Conservation (phyloP, 2,113 vertebrate genomes). For the Megaceryle torquata region DNA sequence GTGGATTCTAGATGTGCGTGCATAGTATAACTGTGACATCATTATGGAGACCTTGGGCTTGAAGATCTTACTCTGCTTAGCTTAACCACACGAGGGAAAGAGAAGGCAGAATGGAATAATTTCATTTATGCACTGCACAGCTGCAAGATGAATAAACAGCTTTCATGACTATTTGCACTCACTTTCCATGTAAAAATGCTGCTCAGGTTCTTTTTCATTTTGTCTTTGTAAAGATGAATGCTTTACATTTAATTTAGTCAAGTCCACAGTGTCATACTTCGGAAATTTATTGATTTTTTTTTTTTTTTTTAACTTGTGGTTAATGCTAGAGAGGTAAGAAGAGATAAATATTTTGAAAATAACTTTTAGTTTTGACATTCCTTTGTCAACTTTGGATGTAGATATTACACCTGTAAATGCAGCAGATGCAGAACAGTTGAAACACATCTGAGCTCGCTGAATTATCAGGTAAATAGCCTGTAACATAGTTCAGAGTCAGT, state of each 20-base stretch:
- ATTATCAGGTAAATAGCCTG: background rate
- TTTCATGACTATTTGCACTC: background rate
- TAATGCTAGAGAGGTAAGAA: background rate
- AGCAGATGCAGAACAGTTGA: background rate
- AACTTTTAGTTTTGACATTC: background rate
- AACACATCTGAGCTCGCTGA: background rate
- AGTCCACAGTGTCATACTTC: background rate
- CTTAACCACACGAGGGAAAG: background rate
- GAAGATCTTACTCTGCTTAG: background rate
- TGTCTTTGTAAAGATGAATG: background rate
- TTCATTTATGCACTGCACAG: background rate
- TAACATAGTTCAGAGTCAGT: background rate
- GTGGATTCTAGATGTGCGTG: rapidly evolving
- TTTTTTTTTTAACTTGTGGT: background rate
- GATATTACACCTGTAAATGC: background rate
- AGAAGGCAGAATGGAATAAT: background rate
- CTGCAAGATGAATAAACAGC: background rate
- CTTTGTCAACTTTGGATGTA: background rate
- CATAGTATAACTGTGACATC: background rate
- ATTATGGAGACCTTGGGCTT: too few species aligned
- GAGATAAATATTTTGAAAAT: background rate
- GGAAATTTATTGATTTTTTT: background rate
- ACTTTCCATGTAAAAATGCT: background rate
- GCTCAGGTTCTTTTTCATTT: background rate
- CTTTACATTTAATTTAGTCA: background rate